Conservation (phyloP, 2,888 invertebrate species). For the Calameuta pallipes region DNA sequence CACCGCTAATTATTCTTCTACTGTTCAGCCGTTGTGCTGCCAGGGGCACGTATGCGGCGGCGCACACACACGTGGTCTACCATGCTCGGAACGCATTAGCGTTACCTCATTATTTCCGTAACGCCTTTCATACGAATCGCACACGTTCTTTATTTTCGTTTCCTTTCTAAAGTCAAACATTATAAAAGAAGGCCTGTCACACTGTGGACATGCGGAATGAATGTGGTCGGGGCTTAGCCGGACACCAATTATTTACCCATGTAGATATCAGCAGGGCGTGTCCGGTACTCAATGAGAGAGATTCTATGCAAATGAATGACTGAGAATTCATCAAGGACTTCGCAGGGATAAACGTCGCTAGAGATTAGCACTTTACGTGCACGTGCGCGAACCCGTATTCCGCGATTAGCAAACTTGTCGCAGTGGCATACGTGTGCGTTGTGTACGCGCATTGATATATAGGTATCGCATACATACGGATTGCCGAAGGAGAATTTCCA, state of each 20-base stretch:
- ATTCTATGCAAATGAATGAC: conserved; percentile 21
- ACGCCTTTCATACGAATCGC: conserved; percentile 12
- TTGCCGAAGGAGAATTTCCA: neutral
- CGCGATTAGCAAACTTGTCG: neutral
- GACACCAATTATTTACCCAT: conserved; percentile 29
- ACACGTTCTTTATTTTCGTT: conserved; percentile 14
- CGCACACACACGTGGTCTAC: conserved; percentile 6
- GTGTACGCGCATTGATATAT: neutral
- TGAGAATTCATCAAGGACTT: conserved; percentile 27
- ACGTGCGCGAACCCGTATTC: neutral
- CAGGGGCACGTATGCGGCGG: neutral
- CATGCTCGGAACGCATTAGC: conserved; percentile 18
- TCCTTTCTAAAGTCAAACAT: conserved; percentile 22
- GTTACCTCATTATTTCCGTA: conserved; percentile 21
- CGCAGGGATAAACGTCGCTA: neutral
- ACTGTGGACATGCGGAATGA: conserved; percentile 12
- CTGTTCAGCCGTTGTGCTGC: conserved; percentile 2
- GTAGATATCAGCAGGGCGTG: conserved; percentile 23
- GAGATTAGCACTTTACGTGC: neutral
- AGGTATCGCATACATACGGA: neutral
- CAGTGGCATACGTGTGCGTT: neutral
- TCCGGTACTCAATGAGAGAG: conserved; percentile 8
- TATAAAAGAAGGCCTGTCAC: conserved; percentile 37
- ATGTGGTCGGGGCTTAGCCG: conserved; percentile 21
- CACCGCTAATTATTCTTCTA: conserved; percentile 18